Evolutionary conservation across 2,797 vertebrate genomes (phyloP), one percentile per base, ranked within the genome.

Genomic region (Synanceia verrucosa): DNA sequence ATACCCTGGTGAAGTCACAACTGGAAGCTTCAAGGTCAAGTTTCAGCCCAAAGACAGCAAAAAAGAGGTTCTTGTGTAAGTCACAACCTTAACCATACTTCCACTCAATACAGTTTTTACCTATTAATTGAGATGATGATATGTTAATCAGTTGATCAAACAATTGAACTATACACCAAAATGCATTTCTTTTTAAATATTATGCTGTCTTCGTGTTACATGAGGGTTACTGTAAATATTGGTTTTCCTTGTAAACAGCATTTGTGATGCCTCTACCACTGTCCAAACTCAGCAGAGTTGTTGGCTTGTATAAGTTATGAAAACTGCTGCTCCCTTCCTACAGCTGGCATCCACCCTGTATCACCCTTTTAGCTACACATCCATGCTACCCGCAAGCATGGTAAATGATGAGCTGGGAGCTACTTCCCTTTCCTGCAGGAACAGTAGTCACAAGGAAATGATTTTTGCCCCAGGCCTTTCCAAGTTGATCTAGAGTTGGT

Each of bases 31-130:
- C 92, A 99, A 99, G 86, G 94, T 97, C 89, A 98, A 99, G 87
- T 96, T 98, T 86, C 96, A 95, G 88, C 94, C 96, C 82, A 99
- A 99, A 95, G 97, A 99, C 89, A 94, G 92, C 94, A 99, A 98
- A 94, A 99, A 99, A 89, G 98, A 99, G 61, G 81, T 98, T 87
- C 95, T 99, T 65, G 94, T 97, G 98, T 99, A 94, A 97, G 97
- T 95, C 28, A 19, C 19, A 9, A 4, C 16, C 24, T 6, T 43
- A 8, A 36, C 1, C 13, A 16, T 18, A 14, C 9, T 0, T 58
- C n/a, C 24, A 23, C 10, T 46, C 3, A 26, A 29, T 43, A 31
- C 52, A 41, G 16, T 12, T 46, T 50, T n/a, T 4, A 47, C 5
- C 39, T 23, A 23, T 60, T 24, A 16, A 13, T 4, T 31, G 31